These are phyloP conservation scores for Pachycephus smyrnensis DNA, from an alignment of 2,888 invertebrate genomes.

Conservation along the genomic window DNA sequence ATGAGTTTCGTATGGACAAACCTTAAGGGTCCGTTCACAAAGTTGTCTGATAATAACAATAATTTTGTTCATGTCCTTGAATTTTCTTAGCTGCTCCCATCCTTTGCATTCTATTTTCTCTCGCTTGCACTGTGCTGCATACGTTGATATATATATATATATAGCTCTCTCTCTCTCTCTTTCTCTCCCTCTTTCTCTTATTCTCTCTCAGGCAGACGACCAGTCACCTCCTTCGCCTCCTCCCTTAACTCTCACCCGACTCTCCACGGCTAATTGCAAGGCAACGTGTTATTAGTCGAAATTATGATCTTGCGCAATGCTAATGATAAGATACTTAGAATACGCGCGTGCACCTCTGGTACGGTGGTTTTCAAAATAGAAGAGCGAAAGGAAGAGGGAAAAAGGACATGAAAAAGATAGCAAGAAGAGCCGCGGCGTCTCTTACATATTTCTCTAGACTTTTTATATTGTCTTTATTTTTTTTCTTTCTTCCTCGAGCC, in stretches of 20 bases:
- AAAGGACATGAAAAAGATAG: not conserved
- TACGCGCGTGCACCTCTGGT: not conserved
- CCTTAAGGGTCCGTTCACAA: not conserved
- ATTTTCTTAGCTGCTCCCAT: not conserved
- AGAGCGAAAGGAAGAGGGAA: not conserved
- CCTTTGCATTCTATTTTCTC: not conserved
- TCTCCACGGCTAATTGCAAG: not conserved
- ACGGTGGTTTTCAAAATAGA: not conserved
- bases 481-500: not conserved
- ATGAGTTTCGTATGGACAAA: not conserved
- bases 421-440: not conserved
- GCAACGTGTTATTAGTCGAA: conserved; percentile 3
- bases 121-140: not conserved
- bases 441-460: not conserved
- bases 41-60: not conserved
- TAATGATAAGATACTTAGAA: conserved; percentile 4
- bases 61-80: not conserved
- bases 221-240: not conserved
- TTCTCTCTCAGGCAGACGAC: not conserved
- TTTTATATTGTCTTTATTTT: not conserved
- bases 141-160: no score
- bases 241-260: not conserved
- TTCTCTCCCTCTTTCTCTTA: no score
- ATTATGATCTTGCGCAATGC: conserved; percentile 8
- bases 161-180: no score